A percentile compares a stretch with the other conserved stretches of the same genome.
These are phyloP conservation scores for Diarsia mendica DNA, from an alignment of 2,888 invertebrate genomes.

Conservation along the genomic window DNA sequence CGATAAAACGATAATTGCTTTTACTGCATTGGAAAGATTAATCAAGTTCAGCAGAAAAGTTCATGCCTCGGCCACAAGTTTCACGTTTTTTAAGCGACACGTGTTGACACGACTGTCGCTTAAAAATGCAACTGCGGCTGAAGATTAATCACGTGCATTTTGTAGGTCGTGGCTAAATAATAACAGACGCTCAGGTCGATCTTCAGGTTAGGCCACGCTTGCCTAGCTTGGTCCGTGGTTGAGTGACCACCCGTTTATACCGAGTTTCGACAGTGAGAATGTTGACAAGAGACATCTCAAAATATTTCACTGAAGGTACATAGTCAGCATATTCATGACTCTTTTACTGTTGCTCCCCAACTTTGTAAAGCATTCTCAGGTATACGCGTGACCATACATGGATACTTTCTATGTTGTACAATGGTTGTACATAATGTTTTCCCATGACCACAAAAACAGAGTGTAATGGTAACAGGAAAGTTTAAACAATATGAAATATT, in stretches of 20 bases:
- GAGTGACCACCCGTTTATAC: too few species aligned
- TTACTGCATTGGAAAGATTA: neutral
- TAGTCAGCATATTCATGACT: too few species aligned
- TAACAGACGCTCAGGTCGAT: too few species aligned
- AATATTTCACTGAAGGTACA: too few species aligned
- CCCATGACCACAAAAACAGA: neutral
- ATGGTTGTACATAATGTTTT: constrained; percentile 8
- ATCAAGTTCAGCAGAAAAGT: neutral
- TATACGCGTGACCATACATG: neutral
- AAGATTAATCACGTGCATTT: neutral
- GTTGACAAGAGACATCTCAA: too few species aligned
- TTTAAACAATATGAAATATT: too few species aligned
- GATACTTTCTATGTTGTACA: constrained; percentile 15
- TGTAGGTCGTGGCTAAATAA: neutral
- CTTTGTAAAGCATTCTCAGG: neutral
- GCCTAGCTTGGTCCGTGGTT: too few species aligned
- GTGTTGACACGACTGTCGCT: too few species aligned
- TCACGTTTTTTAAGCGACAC: neutral
- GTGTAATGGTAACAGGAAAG: constrained; percentile 16
- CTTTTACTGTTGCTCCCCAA: neutral
- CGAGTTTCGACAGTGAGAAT: too few species aligned
- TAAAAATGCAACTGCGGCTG: neutral
- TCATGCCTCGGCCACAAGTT: neutral
- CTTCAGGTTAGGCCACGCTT: too few species aligned
- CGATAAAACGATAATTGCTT: neutral